Conservation (phyloP, 2,888 invertebrate genomes). For the Drosophila monieri region DNA sequence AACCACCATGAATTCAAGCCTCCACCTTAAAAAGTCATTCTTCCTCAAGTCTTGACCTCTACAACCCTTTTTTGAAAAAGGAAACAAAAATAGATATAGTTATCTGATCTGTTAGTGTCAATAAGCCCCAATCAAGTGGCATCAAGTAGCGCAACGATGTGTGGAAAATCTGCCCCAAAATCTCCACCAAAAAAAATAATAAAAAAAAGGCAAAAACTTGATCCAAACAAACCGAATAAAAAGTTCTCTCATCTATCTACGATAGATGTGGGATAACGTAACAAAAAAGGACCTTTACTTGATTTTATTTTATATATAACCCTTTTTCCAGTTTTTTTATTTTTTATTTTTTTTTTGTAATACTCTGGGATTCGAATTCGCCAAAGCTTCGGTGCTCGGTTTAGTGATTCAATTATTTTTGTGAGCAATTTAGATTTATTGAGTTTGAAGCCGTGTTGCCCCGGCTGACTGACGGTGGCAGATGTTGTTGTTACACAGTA, state of each 20-base stretch:
- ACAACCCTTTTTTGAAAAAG: neutral
- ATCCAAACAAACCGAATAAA: conserved; percentile 5
- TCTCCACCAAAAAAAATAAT: conserved; percentile 37
- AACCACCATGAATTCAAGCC: too few species aligned
- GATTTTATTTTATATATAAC: conserved; percentile 23
- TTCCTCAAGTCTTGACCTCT: too few species aligned
- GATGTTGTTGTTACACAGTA: conserved; percentile 25
- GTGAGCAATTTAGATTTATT: conserved; percentile 78
- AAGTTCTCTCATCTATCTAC: conserved; percentile 5
- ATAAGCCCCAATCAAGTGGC: conserved; percentile 39
- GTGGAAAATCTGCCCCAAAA: conserved; percentile 66
- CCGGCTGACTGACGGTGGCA: conserved; percentile 31
- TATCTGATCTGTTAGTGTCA: conserved; percentile 26
- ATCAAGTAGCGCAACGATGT: conserved; percentile 61
- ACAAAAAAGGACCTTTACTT: conserved; percentile 35
- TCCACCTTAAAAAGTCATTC: too few species aligned
- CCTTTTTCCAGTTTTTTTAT: conserved; percentile 4
- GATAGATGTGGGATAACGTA: conserved; percentile 49
- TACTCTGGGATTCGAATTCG: conserved; percentile 31
- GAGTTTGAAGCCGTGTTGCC: conserved; percentile 55
- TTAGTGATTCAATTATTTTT: conserved; percentile 79
- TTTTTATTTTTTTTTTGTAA: neutral
- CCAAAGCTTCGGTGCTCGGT: conserved; percentile 45
- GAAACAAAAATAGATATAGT: neutral
- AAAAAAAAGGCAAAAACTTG: neutral